Evolutionary conservation across 2,797 vertebrate genomes (phyloP).

Genomic region (Microhierax caerulescens): DNA sequence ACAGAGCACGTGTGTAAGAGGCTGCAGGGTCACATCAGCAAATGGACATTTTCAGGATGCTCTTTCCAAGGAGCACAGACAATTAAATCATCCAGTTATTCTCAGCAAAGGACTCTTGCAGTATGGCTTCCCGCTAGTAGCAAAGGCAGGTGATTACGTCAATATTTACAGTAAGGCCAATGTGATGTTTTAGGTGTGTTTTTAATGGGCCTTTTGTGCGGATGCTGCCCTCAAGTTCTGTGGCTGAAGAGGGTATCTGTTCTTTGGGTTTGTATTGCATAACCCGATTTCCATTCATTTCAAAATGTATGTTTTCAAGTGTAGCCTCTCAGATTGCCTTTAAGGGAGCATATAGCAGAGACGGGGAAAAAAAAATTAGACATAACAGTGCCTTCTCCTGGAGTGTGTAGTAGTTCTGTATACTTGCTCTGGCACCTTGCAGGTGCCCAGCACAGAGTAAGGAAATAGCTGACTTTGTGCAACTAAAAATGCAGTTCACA

Average conservation of each 20-base stretch:
- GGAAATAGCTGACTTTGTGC: neutral
- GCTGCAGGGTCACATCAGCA: neutral
- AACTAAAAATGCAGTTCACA: neutral
- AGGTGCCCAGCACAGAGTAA: neutral
- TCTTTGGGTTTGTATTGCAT: neutral
- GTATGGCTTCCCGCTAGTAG: rapidly evolving
- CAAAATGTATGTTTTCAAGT: neutral
- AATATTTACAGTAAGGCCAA: neutral
- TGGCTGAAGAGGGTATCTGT: neutral
- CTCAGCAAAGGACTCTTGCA: neutral
- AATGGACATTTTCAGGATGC: neutral
- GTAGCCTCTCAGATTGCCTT: neutral
- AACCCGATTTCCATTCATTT: neutral
- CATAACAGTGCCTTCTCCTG: neutral
- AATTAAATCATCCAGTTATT: neutral
- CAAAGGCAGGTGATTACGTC: neutral
- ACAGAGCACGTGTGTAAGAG: neutral
- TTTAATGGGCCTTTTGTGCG: neutral
- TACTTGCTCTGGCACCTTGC: neutral
- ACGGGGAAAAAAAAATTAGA: neutral
- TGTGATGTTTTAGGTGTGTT: neutral
- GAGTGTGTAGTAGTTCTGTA: rapidly evolving
- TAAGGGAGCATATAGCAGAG: neutral
- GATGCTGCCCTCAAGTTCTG: neutral
- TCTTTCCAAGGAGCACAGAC: neutral